phyloP scores from a whole-genome alignment of 2,797 vertebrate species.

The Crocodylus rhombifer region DNA sequence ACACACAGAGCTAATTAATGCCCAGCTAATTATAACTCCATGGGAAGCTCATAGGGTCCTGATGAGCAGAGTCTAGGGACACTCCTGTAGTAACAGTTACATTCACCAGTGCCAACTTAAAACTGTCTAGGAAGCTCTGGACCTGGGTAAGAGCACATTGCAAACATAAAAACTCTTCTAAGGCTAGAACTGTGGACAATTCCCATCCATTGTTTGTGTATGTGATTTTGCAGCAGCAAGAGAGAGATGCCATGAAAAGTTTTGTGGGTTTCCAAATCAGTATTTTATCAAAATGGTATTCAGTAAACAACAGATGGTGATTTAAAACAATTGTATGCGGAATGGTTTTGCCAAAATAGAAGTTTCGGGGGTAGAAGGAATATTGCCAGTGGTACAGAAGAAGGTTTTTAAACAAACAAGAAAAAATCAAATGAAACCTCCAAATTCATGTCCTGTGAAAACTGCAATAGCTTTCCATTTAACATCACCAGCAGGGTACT shows the following conservation, averaged over 20 bases:
- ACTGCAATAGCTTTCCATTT: background rate
- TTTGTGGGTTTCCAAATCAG: background rate
- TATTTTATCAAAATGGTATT: slow-evolving; percentile 15
- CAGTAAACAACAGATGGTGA: slow-evolving; percentile 1
- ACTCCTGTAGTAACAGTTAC: slow-evolving; percentile 61
- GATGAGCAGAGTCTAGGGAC: slow-evolving; percentile 42
- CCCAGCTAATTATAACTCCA: background rate
- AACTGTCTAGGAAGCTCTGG: fast-evolving
- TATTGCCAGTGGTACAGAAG: background rate
- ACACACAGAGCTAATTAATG: slow-evolving; percentile 60
- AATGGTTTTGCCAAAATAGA: background rate
- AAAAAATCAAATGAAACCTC: background rate
- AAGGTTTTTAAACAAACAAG: background rate
- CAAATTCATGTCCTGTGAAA: background rate
- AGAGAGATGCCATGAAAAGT: background rate
- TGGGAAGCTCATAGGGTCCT: slow-evolving; percentile 56
- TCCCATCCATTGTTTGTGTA: background rate
- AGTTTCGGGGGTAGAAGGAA: background rate
- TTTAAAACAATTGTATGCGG: slow-evolving; percentile 18
- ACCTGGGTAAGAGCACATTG: background rate
- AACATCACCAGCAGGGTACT: background rate
- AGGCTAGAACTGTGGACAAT: background rate
- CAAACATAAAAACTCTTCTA: background rate
- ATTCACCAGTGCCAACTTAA: background rate
- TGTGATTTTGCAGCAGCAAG: background rate